Percentiles rank a stretch among this genome's conserved stretches.
phyloP scores from a whole-genome alignment of 2,797 vertebrate genomes.

The Momotus momota region DNA sequence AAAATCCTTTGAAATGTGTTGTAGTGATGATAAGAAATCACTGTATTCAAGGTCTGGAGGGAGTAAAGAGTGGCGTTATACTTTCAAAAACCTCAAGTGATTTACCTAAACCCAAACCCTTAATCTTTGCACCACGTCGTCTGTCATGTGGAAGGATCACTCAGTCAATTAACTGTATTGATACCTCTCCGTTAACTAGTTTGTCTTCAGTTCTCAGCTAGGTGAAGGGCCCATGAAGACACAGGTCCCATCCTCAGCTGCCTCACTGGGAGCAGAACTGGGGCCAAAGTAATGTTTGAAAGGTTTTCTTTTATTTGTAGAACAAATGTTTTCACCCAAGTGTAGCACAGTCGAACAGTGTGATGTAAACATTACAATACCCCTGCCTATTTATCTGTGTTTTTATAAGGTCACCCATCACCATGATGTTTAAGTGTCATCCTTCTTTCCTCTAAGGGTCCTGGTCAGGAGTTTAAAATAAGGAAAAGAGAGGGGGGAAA shows the following conservation, averaged over 20 bases:
- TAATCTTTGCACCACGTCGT: not conserved
- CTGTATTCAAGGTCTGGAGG: fast-evolving
- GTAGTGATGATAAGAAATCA: not conserved
- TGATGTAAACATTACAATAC: slow-evolving; percentile 35
- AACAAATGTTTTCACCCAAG: slow-evolving; percentile 58
- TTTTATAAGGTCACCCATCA: slow-evolving; percentile 68
- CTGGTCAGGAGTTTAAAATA: slow-evolving; percentile 48
- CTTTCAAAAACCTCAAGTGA: not conserved
- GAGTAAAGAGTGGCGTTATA: not conserved
- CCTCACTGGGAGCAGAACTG: not conserved
- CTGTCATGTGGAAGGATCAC: not conserved
- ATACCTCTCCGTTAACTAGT: not conserved
- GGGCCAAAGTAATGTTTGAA: slow-evolving; percentile 14
- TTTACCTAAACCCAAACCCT: not conserved
- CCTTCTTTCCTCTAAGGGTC: slow-evolving; percentile 57
- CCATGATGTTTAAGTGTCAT: slow-evolving; percentile 24
- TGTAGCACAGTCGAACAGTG: slow-evolving; percentile 5
- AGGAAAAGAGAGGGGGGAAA: slow-evolving; percentile 44
- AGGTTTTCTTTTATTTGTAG: slow-evolving; percentile 56
- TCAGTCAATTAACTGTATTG: not conserved
- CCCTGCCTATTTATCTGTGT: slow-evolving; percentile 24
- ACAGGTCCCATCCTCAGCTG: not conserved
- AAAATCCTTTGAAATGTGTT: not conserved
- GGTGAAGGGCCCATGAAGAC: not conserved
- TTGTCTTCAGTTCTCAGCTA: not conserved